Evolutionary conservation across 2,797 vertebrate genomes (phyloP).

Genomic region (Bradypus variegatus): DNA sequence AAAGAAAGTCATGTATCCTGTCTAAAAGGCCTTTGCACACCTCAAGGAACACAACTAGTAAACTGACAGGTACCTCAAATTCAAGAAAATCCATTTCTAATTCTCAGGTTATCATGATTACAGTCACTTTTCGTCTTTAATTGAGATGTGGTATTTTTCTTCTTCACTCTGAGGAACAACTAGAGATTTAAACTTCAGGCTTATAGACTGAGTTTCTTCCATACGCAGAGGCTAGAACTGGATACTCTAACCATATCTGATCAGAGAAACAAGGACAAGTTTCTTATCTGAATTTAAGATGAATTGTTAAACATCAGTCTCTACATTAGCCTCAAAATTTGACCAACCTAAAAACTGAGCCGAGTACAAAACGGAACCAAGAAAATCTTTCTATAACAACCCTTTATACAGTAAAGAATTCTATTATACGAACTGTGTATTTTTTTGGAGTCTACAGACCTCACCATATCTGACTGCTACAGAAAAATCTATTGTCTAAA

Average conservation of each 20-base stretch:
- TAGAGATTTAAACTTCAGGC: slow-evolving; percentile 29
- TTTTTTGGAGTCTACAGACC: slow-evolving; percentile 21
- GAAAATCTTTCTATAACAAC: slow-evolving; percentile 18
- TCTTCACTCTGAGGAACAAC: not conserved
- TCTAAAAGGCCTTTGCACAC: slow-evolving; percentile 9
- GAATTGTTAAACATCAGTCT: slow-evolving; percentile 4
- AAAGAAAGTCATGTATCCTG: slow-evolving; percentile 28
- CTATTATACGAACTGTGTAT: not conserved
- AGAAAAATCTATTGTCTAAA: not conserved
- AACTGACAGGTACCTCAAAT: not conserved
- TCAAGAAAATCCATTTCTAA: slow-evolving; percentile 24
- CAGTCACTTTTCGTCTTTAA: slow-evolving; percentile 17
- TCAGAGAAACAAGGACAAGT: slow-evolving; percentile 50
- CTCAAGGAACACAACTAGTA: slow-evolving; percentile 18
- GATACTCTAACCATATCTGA: slow-evolving; percentile 45
- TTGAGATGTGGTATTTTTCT: slow-evolving; percentile 19
- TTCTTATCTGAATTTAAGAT: slow-evolving; percentile 51
- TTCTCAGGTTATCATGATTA: not conserved
- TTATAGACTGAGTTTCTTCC: slow-evolving; percentile 50
- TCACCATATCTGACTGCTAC: slow-evolving; percentile 12
- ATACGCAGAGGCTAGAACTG: slow-evolving; percentile 6
- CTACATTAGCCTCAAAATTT: not conserved
- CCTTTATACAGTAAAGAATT: not conserved
- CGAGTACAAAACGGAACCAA: slow-evolving; percentile 3
- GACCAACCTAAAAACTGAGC: slow-evolving; percentile 19